A percentile compares a stretch with the other conserved stretches of the same genome.
phyloP scores from a whole-genome alignment of 2,797 vertebrate genomes.

The Borostomias antarcticus region DNA sequence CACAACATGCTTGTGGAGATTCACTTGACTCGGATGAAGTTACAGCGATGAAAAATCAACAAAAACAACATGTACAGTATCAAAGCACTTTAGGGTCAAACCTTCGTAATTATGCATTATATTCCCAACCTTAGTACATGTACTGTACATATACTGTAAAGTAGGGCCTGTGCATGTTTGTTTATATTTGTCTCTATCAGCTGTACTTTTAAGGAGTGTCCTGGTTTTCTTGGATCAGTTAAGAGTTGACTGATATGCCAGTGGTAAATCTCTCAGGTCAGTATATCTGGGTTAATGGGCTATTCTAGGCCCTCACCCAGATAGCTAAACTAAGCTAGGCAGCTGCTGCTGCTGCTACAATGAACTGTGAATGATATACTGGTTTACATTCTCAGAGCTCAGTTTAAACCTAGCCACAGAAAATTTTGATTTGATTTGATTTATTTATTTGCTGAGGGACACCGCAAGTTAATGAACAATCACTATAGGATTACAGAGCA shows the following conservation, averaged over 20 bases:
- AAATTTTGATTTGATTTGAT: too few species aligned
- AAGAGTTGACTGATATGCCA: constrained; percentile 49
- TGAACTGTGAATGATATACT: constrained; percentile 34
- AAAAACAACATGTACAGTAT: too few species aligned
- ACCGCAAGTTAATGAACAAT: too few species aligned
- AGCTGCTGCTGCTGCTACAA: constrained; percentile 68
- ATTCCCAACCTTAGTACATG: too few species aligned
- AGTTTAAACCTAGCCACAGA: too few species aligned
- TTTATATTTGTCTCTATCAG: constrained; percentile 40
- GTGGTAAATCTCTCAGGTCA: constrained; percentile 62
- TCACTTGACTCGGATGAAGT: not conserved
- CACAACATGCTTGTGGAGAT: not conserved
- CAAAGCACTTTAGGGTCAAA: not conserved
- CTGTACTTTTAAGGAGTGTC: constrained; percentile 47
- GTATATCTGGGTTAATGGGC: constrained; percentile 73
- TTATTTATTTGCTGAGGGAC: too few species aligned
- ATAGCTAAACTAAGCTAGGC: constrained; percentile 66
- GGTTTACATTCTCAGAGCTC: constrained; percentile 41
- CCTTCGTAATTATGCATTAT: too few species aligned
- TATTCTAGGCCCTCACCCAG: constrained; percentile 72
- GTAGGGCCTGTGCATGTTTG: not conserved
- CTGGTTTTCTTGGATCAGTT: constrained; percentile 37
- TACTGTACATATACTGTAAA: not conserved
- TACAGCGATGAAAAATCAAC: too few species aligned
- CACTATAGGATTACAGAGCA: too few species aligned